These are phyloP conservation scores for Galaxea fascicularis DNA, from an alignment of 92 coral and sea anemone species.

Conservation along the genomic window DNA sequence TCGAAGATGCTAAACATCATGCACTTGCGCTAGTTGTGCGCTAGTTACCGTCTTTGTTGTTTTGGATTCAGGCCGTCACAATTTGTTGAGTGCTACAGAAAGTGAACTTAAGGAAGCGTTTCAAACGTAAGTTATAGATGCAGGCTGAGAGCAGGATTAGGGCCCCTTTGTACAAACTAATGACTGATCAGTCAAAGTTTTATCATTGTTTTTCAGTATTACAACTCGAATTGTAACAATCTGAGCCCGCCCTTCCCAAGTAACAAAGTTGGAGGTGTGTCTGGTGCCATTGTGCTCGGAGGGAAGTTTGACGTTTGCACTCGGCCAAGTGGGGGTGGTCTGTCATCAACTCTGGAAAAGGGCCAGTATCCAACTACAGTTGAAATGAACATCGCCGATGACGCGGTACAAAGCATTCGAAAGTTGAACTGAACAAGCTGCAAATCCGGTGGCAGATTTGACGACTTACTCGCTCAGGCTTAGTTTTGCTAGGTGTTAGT, in stretches of 20 bases:
- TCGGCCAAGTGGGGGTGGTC: not conserved
- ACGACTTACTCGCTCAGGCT: not conserved
- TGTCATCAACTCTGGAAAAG: not conserved
- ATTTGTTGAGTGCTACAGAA: not conserved
- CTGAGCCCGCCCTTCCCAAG: not conserved
- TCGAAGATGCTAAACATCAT: not conserved
- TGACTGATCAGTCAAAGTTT: not conserved
- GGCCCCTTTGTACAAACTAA: not conserved
- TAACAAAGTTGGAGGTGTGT: not conserved
- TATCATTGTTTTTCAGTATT: not conserved
- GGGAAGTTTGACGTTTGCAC: constrained; percentile 3
- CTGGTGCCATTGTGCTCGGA: not conserved
- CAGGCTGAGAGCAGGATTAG: no score
- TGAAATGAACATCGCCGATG: not conserved
- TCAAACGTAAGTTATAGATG: not conserved
- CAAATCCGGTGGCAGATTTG: not conserved
- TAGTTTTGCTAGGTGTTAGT: not conserved
- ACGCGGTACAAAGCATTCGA: not conserved
- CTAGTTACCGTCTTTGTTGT: not conserved
- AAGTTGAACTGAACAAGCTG: not conserved
- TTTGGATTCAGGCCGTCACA: constrained; percentile 4
- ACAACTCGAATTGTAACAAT: not conserved
- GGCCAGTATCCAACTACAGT: not conserved
- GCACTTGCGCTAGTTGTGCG: not conserved
- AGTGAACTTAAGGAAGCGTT: not conserved